These are phyloP conservation scores for Oryzias javanicus DNA, from an alignment of 2,113 vertebrate species.

Conservation along the genomic window DNA sequence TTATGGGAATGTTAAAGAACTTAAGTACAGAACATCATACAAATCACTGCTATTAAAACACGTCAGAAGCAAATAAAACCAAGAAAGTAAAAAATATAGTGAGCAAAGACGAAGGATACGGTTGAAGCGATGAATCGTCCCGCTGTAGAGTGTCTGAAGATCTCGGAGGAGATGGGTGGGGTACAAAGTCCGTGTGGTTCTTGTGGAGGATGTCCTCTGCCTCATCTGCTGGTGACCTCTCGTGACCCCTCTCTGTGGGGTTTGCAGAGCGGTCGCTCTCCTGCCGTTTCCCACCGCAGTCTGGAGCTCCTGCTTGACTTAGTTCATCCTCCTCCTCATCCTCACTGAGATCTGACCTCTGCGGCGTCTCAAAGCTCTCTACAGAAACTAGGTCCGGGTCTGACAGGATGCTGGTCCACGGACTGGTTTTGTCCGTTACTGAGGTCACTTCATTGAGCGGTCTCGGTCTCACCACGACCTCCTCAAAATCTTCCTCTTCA, in stretches of 20 bases:
- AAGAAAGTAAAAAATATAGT: background rate
- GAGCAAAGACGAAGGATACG: slow-evolving; percentile 83
- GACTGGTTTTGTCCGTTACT: slow-evolving; percentile 87
- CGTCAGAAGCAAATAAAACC: too few species aligned
- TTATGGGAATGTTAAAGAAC: slow-evolving; percentile 67
- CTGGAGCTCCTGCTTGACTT: background rate
- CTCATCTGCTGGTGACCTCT: slow-evolving; percentile 1
- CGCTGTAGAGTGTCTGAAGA: slow-evolving; percentile 5
- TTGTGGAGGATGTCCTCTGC: background rate
- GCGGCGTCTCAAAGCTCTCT: slow-evolving; percentile 51
- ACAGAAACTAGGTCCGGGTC: slow-evolving; percentile 73
- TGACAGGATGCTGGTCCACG: slow-evolving; percentile 90
- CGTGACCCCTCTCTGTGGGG: slow-evolving; percentile 14
- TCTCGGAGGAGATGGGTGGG: background rate
- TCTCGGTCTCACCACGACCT: slow-evolving; percentile 83
- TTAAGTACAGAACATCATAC: too few species aligned
- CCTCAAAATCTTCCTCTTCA: slow-evolving; percentile 85
- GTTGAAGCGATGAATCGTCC: slow-evolving; percentile 23
- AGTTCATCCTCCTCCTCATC: slow-evolving; percentile 2
- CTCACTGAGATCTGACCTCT: slow-evolving; percentile 30
- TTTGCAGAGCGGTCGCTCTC: slow-evolving; percentile 28
- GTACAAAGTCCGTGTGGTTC: slow-evolving; percentile 7
- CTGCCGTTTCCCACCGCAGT: background rate
- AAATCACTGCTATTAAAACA: background rate
- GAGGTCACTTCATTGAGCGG: slow-evolving; percentile 88